These are phyloP conservation scores for Chloroceryle amazona DNA, from an alignment of 2,797 vertebrate species.

Conservation along the genomic window DNA sequence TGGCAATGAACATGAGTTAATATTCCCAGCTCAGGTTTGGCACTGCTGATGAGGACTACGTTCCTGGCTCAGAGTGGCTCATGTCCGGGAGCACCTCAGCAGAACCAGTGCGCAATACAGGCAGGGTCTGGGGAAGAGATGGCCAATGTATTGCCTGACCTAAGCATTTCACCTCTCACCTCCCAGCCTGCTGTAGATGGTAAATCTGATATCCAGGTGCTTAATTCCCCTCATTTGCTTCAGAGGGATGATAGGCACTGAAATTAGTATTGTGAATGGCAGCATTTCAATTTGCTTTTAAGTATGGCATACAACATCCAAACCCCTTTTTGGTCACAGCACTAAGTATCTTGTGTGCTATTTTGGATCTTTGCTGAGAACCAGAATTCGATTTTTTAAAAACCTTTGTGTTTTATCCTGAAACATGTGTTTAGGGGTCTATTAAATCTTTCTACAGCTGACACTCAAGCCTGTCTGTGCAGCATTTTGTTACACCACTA, in stretches of 20 bases:
- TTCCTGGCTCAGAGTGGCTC: neutral
- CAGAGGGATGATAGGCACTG: too few relatives aligned
- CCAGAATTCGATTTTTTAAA: neutral
- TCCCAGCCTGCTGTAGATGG: rapidly evolving
- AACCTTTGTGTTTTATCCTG: neutral
- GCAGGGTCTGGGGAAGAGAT: neutral
- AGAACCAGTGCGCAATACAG: rapidly evolving
- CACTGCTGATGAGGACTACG: neutral
- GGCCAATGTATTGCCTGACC: neutral
- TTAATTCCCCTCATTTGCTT: neutral
- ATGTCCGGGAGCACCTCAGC: neutral
- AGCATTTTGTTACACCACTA: neutral
- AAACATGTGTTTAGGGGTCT: neutral
- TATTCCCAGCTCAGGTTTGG: neutral
- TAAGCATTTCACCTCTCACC: neutral
- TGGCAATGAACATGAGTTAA: neutral
- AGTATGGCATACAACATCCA: neutral
- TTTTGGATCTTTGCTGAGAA: neutral
- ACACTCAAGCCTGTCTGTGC: neutral
- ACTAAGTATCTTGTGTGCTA: neutral
- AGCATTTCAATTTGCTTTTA: neutral
- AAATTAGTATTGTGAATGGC: rapidly evolving
- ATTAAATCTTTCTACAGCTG: neutral
- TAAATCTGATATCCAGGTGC: neutral
- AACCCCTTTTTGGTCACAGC: neutral